Evolutionary conservation across 1,140 invertebrate genomes (phyloP), one percentile per base, ranked within the genome.

Genomic region (Plectrocnemia conspersa): DNA sequence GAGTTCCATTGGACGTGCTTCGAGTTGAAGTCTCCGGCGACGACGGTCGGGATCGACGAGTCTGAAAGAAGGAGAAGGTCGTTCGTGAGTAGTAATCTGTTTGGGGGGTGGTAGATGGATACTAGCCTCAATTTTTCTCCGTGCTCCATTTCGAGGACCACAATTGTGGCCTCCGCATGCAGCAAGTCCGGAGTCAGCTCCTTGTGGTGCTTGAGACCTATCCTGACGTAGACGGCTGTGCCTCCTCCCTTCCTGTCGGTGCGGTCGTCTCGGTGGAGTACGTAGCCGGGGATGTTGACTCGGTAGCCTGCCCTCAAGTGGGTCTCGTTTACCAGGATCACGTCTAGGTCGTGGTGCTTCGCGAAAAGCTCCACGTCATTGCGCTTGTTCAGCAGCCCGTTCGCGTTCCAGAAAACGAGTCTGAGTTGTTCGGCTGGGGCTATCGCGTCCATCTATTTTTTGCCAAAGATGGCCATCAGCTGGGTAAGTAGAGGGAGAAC

Each of bases 221-320:
- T 50, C 22, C 15, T 57, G 0, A 59, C 35, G 23, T 56, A n/a
- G 5, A 59, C 56, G 2, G 19, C 44, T 3, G 56, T 48, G 1
- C 50, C 59, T n/a, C 50, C 44, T 6, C 53, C 48, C 1, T 48
- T 27, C 11, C 44, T 61, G 19, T 25, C 45, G 7, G 24, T 41
- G 3, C 41, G 41, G 36, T 58, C 49, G 19, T 58, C 54, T 33
- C 24, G 48, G 32, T 45, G n/a, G 27, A n/a, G n/a, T 6, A n/a
- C n/a, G 27, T 29, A 29, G n/a, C n/a, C n/a, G 6, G 27, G 27
- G n/a, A 29, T 7, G 27, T 29, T 6, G 27, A 29, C n/a, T 6
- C 27, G 27, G n/a, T 29, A 6, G n/a, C 27, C 27, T 29, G 27
- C 6, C n/a, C n/a, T n/a, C 6, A 29, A n/a, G 6, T n/a, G n/a